phyloP scores from a whole-genome alignment of 1,140 invertebrate genomes.

The Temnothorax longispinosus region DNA sequence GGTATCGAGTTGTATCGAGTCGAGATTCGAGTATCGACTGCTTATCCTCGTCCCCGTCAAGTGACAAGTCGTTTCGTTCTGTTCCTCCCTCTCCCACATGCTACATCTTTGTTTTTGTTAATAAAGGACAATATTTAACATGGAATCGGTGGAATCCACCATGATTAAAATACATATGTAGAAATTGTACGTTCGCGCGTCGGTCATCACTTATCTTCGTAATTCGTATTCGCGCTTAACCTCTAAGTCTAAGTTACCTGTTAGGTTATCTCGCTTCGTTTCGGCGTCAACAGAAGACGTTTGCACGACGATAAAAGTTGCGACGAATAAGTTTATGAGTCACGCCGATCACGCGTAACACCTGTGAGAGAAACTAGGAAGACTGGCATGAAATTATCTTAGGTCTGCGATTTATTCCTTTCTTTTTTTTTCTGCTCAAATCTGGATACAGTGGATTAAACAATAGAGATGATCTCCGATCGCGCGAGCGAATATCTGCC shows the following conservation, averaged over 20 bases:
- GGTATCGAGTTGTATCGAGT: too few relatives aligned
- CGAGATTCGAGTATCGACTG: too few relatives aligned
- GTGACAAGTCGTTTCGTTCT: too few relatives aligned
- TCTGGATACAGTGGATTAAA: conserved; percentile 31
- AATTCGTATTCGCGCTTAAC: too few relatives aligned
- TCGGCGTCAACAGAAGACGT: too few relatives aligned
- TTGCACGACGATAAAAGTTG: not conserved
- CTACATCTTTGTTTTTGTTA: not conserved
- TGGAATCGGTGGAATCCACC: not conserved
- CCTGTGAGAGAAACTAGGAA: not conserved
- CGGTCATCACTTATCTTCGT: not conserved
- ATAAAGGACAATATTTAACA: not conserved
- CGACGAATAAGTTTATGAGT: not conserved
- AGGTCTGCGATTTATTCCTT: conserved; percentile 39
- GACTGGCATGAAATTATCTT: conserved; percentile 3
- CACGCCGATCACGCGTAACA: not conserved
- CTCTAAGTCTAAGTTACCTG: not conserved
- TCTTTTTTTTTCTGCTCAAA: not conserved
- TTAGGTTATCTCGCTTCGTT: not conserved
- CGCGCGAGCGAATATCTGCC: not conserved
- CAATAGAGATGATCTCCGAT: conserved; percentile 11
- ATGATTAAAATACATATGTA: not conserved
- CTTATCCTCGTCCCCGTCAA: too few relatives aligned
- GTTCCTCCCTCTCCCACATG: too few relatives aligned
- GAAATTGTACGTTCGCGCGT: not conserved